Evolutionary conservation across 2,888 invertebrate genomes (phyloP).

Genomic region (Atethmia centrago): DNA sequence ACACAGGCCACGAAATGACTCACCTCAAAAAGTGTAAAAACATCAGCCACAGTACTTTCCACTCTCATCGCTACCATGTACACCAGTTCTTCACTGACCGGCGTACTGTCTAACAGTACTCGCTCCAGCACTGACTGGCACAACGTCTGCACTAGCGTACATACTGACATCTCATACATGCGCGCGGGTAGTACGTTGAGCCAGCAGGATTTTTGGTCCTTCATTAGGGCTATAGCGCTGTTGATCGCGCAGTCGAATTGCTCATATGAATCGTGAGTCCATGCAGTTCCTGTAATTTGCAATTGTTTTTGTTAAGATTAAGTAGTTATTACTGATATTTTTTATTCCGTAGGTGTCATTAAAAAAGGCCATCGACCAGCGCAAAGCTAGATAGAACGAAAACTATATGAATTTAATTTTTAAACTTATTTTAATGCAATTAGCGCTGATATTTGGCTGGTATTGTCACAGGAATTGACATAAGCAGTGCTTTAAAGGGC

Average conservation of each 20-base stretch:
- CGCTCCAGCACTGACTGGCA: slow-evolving; percentile 80
- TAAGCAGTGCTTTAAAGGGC: neutral
- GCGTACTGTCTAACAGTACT: slow-evolving; percentile 76
- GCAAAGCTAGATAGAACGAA: neutral
- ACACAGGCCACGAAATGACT: neutral
- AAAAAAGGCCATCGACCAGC: neutral
- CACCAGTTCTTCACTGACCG: slow-evolving; percentile 81
- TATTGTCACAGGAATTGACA: neutral
- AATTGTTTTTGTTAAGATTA: neutral
- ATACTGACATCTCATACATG: slow-evolving; percentile 84
- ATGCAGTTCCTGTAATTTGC: slow-evolving; percentile 66
- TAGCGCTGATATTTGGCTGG: neutral
- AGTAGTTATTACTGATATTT: neutral
- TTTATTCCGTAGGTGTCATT: neutral
- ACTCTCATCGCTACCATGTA: slow-evolving; percentile 80
- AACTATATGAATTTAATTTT: neutral
- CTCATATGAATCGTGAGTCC: slow-evolving; percentile 80
- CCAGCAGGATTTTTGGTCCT: slow-evolving; percentile 80
- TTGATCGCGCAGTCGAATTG: slow-evolving; percentile 82
- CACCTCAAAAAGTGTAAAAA: slow-evolving; percentile 82
- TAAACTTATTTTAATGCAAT: neutral
- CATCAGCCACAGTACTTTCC: slow-evolving; percentile 74
- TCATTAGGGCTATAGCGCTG: slow-evolving; percentile 76
- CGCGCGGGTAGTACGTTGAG: slow-evolving; percentile 76
- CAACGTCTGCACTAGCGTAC: slow-evolving; percentile 77